phyloP scores from a whole-genome alignment of 2,113 vertebrate species.

The Lipotes vexillifer region DNA sequence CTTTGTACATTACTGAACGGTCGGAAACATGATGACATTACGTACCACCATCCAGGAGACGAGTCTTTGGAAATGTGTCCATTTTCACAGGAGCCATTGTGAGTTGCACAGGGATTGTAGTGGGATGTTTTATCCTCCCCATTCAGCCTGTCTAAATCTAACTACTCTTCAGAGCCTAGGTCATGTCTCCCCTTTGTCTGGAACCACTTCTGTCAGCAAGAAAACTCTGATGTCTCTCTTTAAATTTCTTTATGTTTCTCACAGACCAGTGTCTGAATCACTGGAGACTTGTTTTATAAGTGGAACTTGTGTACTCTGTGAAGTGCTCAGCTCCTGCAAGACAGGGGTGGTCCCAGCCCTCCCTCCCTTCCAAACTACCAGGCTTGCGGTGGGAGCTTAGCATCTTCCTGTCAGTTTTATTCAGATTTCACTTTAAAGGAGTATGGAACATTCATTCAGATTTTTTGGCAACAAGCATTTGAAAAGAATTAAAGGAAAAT shows the following conservation, averaged over 20 bases:
- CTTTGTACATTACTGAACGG: background rate
- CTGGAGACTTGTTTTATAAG: background rate
- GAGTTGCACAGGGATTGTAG: background rate
- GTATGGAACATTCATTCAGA: background rate
- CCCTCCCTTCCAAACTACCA: background rate
- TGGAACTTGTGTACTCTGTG: background rate
- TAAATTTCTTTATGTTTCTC: background rate
- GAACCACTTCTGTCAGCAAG: background rate
- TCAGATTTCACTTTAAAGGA: background rate
- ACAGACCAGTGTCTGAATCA: background rate
- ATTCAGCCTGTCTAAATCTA: background rate
- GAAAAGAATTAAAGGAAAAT: conserved; percentile 8
- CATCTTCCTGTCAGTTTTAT: background rate
- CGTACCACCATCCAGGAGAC: background rate
- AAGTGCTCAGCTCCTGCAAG: background rate
- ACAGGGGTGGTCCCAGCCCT: background rate
- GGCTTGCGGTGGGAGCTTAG: background rate
- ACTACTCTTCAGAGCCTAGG: background rate
- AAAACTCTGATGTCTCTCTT: background rate
- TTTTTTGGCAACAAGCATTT: background rate
- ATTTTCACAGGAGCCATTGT: background rate
- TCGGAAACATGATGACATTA: background rate
- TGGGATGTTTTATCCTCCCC: background rate
- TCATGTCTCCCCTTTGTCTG: background rate
- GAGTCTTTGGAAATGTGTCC: background rate